Evolutionary conservation across 2,888 invertebrate species (phyloP).

Genomic region (Caenorhabditis sp.): DNA sequence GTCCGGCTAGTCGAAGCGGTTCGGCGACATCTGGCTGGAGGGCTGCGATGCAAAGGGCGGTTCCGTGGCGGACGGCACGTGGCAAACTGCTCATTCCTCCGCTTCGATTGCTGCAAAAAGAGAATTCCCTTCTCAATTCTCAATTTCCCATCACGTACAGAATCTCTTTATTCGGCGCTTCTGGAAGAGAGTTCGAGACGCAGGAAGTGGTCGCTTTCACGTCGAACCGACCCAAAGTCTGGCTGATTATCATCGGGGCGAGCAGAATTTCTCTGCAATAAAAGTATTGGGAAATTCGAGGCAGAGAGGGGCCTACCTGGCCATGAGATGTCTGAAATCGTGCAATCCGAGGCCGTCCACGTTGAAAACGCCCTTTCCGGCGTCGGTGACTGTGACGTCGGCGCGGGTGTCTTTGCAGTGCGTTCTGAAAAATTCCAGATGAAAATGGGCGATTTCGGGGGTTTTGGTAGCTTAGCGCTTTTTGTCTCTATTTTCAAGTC

Average conservation of each 20-base stretch:
- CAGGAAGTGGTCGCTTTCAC: conserved; percentile 64
- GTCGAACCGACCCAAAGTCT: conserved; percentile 72
- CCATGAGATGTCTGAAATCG: conserved; percentile 70
- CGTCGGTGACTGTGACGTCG: conserved; percentile 68
- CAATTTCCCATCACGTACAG: conserved; percentile 7
- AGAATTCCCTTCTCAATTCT: not conserved
- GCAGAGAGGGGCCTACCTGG: conserved; percentile 72
- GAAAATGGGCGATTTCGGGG: not conserved
- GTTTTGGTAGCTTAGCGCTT: not conserved
- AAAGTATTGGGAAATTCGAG: too few relatives aligned
- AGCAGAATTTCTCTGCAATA: conserved; percentile 72
- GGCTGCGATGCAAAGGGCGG: conserved; percentile 73
- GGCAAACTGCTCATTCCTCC: conserved; percentile 72
- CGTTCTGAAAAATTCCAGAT: conserved; percentile 46
- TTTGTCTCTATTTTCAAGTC: not conserved
- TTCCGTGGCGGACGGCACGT: conserved; percentile 74
- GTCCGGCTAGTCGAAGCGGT: conserved; percentile 74
- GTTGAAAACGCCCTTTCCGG: conserved; percentile 73
- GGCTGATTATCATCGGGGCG: conserved; percentile 74
- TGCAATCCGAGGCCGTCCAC: conserved; percentile 70
- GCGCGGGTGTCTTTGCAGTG: conserved; percentile 72
- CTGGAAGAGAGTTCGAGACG: conserved; percentile 42
- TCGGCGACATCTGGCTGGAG: conserved; percentile 71
- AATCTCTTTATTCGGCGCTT: conserved; percentile 49
- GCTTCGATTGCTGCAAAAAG: conserved; percentile 15